These are phyloP conservation scores for Pardalotus punctatus DNA, from an alignment of 2,113 vertebrate genomes.

Conservation along the genomic window DNA sequence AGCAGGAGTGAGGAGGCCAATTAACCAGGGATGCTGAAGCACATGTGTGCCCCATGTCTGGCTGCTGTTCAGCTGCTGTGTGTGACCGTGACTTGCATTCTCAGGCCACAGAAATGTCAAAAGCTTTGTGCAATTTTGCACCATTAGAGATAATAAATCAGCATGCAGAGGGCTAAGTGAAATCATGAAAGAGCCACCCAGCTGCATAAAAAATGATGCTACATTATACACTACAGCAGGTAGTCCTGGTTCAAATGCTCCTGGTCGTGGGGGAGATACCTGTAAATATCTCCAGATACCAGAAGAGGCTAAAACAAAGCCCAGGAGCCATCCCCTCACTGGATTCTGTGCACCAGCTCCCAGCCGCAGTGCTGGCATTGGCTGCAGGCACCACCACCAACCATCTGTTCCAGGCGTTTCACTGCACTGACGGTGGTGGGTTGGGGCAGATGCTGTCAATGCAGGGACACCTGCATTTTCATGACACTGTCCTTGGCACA, in stretches of 20 bases:
- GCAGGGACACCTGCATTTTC: background rate
- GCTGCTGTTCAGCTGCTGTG: background rate
- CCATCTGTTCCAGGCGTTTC: background rate
- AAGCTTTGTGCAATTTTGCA: background rate
- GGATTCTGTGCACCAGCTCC: background rate
- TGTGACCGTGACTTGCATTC: background rate
- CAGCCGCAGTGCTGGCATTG: background rate
- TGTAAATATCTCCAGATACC: background rate
- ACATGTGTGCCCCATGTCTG: background rate
- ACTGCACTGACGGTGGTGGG: accelerated
- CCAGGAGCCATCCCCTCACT: background rate
- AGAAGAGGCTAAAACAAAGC: background rate
- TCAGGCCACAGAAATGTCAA: background rate
- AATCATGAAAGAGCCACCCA: background rate
- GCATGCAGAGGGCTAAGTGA: background rate
- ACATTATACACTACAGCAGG: background rate
- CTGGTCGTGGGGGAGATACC: background rate
- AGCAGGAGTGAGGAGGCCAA: background rate
- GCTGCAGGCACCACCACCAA: background rate
- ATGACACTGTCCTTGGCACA: background rate
- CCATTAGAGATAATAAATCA: slow-evolving; percentile 17
- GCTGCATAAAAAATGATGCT: background rate
- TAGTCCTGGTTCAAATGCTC: background rate
- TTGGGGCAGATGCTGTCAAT: background rate
- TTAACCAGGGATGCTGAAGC: background rate